Percentiles rank a stretch among this genome's conserved stretches.
Evolutionary conservation across 1,140 invertebrate species (phyloP).

Genomic region (Ctenoplectra terminalis): DNA sequence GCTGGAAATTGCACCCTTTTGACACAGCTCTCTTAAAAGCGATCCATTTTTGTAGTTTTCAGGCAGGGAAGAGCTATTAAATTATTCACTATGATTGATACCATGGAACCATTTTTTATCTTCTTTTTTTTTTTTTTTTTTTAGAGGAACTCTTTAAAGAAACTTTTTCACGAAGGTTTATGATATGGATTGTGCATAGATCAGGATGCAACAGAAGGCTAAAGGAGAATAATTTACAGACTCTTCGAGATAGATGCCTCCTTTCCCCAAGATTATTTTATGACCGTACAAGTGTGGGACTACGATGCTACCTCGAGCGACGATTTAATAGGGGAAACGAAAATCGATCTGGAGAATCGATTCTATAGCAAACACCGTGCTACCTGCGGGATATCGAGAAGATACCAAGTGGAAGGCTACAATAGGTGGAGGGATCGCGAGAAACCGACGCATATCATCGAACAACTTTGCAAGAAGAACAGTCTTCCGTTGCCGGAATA

Average conservation of each 20-base stretch:
- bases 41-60: not conserved
- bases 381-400: slow-evolving; percentile 88
- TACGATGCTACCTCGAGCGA: slow-evolving; percentile 88
- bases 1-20: not conserved
- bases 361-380: slow-evolving; percentile 91
- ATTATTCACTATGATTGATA: not conserved
- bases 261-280: slow-evolving; percentile 89
- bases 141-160: not conserved
- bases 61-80: not conserved
- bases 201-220: not conserved
- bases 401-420: slow-evolving; percentile 89
- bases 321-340: slow-evolving; percentile 93
- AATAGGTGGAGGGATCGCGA: slow-evolving; percentile 91
- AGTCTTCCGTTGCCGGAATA: slow-evolving; percentile 84
- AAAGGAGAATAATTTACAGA: slow-evolving; percentile 79
- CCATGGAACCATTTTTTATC: not conserved
- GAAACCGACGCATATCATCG: slow-evolving; percentile 89
- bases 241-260: slow-evolving; percentile 90
- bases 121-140: too few relatives aligned
- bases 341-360: slow-evolving; percentile 94
- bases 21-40: not conserved
- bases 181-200: not conserved
- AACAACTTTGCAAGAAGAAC: slow-evolving; percentile 87
- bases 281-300: slow-evolving; percentile 90
- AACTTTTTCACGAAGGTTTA: too few relatives aligned